phyloP scores from a whole-genome alignment of 2,113 vertebrate genomes.

The Gymnogyps californianus region DNA sequence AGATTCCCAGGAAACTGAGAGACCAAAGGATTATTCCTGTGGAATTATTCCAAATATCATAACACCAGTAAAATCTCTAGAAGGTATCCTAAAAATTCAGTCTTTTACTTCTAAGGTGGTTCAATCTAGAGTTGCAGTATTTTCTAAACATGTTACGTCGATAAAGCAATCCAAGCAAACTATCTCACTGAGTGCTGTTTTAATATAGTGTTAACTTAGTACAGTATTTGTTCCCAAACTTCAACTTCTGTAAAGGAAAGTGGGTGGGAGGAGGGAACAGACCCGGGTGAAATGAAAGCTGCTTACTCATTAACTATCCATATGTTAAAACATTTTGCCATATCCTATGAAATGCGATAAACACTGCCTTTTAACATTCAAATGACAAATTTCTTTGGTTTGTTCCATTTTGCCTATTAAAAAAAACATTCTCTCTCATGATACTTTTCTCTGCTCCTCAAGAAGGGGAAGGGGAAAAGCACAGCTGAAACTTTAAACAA shows the following conservation, averaged over 20 bases:
- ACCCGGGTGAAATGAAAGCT: background rate
- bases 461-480: background rate
- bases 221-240: slow-evolving; percentile 4
- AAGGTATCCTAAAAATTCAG: background rate
- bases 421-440: background rate
- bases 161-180: background rate
- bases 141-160: background rate
- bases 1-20: background rate
- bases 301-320: slow-evolving; percentile 48
- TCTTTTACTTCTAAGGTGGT: background rate
- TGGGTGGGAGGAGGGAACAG: slow-evolving; percentile 41
- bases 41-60: background rate
- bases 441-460: background rate
- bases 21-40: background rate
- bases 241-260: background rate
- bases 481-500: background rate
- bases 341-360: background rate
- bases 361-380: background rate
- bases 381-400: background rate
- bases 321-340: slow-evolving; percentile 37
- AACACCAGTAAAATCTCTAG: background rate
- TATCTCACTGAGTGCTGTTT: background rate
- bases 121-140: background rate
- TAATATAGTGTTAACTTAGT: background rate
- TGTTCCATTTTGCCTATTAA: background rate